Base-by-base conservation (phyloP, 2,113 vertebrate genomes). In the Eurystomus gularis region DNA sequence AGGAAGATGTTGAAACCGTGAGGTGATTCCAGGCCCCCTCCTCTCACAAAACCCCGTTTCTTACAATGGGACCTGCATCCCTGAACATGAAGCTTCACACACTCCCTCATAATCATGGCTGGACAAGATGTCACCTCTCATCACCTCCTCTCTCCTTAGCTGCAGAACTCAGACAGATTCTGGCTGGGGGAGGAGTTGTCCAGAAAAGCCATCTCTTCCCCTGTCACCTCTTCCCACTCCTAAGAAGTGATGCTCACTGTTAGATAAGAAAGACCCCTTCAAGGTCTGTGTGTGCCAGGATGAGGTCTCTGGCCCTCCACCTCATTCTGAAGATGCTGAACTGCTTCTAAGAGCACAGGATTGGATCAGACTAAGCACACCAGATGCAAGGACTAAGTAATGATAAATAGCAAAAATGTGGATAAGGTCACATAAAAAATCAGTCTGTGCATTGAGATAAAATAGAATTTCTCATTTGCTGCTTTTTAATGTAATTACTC, bases 61-160 rank as follows among this genome's bases (percentile, higher is more conserved):
- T 88, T 75, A 55, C 21, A 46, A 17, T 0, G 2, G 11, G 21
- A 46, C 25, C 7, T 0, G 0, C 1, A 0, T 14, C 4, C 31
- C 37, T 33, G 9, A 65, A 49, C 0, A 1, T 1, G 2, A 2
- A 14, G 9, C 37, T 82, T 85, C 54, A 44, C 0, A 1, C 1
- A 1, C 11, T 48, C 4, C 28, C 14, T 48, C 17, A 5, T 4
- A 23, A 19, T 39, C 17, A 3, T 8, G 29, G 46, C 11, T 0
- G 2, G 29, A 21, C 26, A 73, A 7, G 19, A 48, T 72, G 37
- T 33, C 5, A 29, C 5, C 16, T 13, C 17, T 29, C 46, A 24
- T n/a, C 11, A 13, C 18, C 40, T 77, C 25, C 52, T 82, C 23
- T 48, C 33, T 85, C 21, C 37, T 46, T n/a, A n/a, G 16, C 20